Evolutionary conservation across 2,888 invertebrate genomes (phyloP).

Genomic region (Myopa tessellatipennis): DNA sequence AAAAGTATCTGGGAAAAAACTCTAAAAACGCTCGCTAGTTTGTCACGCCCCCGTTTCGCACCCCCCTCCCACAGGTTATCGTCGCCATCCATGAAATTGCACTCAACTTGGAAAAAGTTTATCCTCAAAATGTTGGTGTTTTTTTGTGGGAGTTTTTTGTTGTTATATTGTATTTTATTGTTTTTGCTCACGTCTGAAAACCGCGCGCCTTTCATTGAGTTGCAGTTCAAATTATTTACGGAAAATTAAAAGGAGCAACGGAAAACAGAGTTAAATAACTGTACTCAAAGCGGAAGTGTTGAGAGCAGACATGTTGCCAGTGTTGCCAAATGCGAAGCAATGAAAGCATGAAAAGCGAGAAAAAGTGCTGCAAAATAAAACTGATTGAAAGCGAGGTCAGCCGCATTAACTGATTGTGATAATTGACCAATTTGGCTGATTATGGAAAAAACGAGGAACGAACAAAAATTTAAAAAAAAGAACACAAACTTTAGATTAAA

Average conservation of each 20-base stretch:
- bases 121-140: too few species aligned
- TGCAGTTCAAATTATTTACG: too few species aligned
- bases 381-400: not conserved
- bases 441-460: not conserved
- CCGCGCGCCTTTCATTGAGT: too few species aligned
- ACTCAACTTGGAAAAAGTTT: too few species aligned
- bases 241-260: not conserved
- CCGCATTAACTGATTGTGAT: not conserved
- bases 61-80: too few species aligned
- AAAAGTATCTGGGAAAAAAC: too few species aligned
- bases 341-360: not conserved
- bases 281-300: not conserved
- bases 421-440: constrained; percentile 3
- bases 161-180: not conserved
- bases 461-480: not conserved
- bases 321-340: not conserved
- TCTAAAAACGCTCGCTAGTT: too few species aligned
- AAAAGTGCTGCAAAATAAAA: not conserved
- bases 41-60: too few species aligned
- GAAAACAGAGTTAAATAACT: not conserved
- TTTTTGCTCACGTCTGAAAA: not conserved
- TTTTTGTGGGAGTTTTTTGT: not conserved
- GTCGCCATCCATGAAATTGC: too few species aligned
- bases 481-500: too few species aligned
- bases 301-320: not conserved